These are phyloP conservation scores for Nycticorax nycticorax DNA, from an alignment of 2,113 vertebrate genomes.

Conservation along the genomic window DNA sequence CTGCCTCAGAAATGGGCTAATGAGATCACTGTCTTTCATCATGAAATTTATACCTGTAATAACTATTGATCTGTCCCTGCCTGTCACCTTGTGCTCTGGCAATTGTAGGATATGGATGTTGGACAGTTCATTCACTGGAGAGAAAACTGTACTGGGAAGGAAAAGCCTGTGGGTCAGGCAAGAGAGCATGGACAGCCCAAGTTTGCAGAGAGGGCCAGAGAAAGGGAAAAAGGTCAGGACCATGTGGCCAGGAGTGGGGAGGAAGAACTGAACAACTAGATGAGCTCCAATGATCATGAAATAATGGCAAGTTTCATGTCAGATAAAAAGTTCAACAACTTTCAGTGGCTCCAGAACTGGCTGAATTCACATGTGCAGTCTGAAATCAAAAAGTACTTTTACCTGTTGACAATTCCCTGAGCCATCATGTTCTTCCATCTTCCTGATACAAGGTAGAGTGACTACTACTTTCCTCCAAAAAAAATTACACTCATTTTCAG, in stretches of 20 bases:
- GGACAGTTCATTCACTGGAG: neutral
- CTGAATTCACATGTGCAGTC: neutral
- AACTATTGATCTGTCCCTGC: neutral
- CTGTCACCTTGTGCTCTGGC: neutral
- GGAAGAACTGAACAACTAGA: neutral
- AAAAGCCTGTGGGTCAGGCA: neutral
- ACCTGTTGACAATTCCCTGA: neutral
- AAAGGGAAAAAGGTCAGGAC: neutral
- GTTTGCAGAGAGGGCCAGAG: neutral
- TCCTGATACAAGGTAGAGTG: neutral
- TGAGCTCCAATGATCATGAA: neutral
- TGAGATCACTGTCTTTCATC: neutral
- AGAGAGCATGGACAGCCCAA: neutral
- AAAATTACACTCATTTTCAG: neutral
- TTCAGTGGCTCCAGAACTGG: neutral
- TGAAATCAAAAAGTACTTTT: neutral
- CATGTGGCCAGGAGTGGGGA: neutral
- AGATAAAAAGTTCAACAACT: neutral
- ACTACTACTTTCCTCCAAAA: neutral
- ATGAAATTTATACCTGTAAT: neutral
- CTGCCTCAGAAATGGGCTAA: neutral
- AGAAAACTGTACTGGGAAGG: neutral
- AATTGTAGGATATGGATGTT: neutral
- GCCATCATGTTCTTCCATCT: neutral
- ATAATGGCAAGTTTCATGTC: neutral